Percentiles rank a stretch among this genome's conserved stretches.
Evolutionary conservation across 2,888 invertebrate genomes (phyloP).

Genomic region (Acanthosoma haemorrhoidale): DNA sequence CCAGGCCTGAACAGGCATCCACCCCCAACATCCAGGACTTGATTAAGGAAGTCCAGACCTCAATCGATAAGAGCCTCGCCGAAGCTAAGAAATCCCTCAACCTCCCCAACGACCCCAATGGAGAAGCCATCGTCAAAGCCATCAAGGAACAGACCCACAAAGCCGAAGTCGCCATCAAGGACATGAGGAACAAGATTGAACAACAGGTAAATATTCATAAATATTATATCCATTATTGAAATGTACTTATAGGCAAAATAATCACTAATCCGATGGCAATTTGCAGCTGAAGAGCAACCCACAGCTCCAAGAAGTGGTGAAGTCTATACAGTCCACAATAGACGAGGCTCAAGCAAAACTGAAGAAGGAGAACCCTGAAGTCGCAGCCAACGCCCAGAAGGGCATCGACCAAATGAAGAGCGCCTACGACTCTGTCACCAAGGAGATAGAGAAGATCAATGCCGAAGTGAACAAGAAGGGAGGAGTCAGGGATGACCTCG

Average conservation of each 20-base stretch:
- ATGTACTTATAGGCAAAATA: background rate
- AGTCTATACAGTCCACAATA: slow-evolving; percentile 28
- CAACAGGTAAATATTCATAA: slow-evolving; percentile 27
- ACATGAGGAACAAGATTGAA: slow-evolving; percentile 30
- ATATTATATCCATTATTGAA: background rate
- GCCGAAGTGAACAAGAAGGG: slow-evolving; percentile 37
- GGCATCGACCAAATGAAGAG: slow-evolving; percentile 28
- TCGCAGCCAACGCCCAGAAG: slow-evolving; percentile 35
- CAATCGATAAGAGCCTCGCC: slow-evolving; percentile 26
- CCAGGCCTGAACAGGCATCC: background rate
- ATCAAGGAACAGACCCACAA: slow-evolving; percentile 30
- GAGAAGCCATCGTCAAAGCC: slow-evolving; percentile 32
- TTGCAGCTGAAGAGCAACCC: slow-evolving; percentile 35
- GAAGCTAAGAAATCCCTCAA: slow-evolving; percentile 32
- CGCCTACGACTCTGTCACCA: slow-evolving; percentile 30
- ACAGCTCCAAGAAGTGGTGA: slow-evolving; percentile 21
- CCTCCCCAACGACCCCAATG: slow-evolving; percentile 32
- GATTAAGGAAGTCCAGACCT: slow-evolving; percentile 30
- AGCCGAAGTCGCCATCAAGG: slow-evolving; percentile 27
- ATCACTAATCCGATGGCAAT: background rate
- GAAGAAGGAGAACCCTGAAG: slow-evolving; percentile 36
- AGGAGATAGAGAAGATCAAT: slow-evolving; percentile 32
- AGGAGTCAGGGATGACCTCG: slow-evolving; percentile 33
- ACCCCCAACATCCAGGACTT: slow-evolving; percentile 13
- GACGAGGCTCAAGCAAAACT: slow-evolving; percentile 33